Conservation (phyloP, 2,888 invertebrate genomes). For the Anoplius nigerrimus region DNA sequence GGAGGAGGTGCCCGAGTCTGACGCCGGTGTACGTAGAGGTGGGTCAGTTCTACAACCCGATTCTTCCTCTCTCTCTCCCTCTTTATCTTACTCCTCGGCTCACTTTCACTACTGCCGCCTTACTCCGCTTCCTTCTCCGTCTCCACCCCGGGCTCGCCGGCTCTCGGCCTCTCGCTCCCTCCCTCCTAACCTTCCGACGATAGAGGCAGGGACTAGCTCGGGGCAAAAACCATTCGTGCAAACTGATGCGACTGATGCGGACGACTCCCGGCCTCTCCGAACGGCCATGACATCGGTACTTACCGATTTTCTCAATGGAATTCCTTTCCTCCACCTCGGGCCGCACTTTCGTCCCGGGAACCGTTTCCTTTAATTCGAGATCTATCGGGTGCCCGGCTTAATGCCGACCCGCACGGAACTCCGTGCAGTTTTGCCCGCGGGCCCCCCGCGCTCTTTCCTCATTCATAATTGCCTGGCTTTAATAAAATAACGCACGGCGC, state of each 20-base stretch:
- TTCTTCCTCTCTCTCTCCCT: constrained; percentile 11
- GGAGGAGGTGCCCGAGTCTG: not conserved
- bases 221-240: constrained; percentile 4
- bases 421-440: too few species aligned
- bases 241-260: constrained; percentile 7
- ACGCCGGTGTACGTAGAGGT: constrained; percentile 1
- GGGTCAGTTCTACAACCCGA: constrained; percentile 6
- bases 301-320: not conserved
- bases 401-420: too few species aligned
- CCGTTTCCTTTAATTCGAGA: too few species aligned
- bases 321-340: not conserved
- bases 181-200: constrained; percentile 6
- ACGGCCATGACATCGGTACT: not conserved
- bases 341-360: not conserved
- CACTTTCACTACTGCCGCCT: constrained; percentile 24
- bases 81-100: constrained; percentile 5
- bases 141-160: constrained; percentile 1
- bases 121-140: constrained; percentile 10
- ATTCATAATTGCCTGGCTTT: too few species aligned
- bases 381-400: too few species aligned
- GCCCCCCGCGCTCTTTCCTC: too few species aligned
- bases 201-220: not conserved
- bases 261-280: not conserved
- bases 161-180: constrained; percentile 26
- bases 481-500: too few species aligned